Conservation (phyloP, 2,797 vertebrate species). For the Pristis pectinata region DNA sequence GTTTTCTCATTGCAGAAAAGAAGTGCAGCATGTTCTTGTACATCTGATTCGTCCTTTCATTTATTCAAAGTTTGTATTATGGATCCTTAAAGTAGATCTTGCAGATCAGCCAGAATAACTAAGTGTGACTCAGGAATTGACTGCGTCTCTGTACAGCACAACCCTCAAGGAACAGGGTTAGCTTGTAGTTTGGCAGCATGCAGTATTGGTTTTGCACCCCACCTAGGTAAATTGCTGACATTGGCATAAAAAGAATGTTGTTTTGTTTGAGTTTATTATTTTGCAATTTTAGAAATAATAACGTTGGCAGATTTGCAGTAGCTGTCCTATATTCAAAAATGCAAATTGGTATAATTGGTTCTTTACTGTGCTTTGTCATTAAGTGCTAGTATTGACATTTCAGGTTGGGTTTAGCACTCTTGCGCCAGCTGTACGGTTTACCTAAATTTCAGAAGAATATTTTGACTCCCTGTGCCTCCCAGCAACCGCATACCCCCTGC, state of each 20-base stretch:
- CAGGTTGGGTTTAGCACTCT: background rate
- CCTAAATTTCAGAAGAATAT: background rate
- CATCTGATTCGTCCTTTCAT: background rate
- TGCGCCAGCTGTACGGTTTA: background rate
- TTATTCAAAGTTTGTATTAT: background rate
- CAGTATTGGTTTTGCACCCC: background rate
- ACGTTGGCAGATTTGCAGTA: background rate
- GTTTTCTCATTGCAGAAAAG: background rate
- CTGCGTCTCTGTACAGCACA: background rate
- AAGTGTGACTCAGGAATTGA: background rate
- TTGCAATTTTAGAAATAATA: background rate
- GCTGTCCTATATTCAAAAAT: background rate
- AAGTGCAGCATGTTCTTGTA: background rate
- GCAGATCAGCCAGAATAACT: background rate
- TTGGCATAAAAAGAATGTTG: background rate
- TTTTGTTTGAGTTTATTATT: conserved; percentile 4
- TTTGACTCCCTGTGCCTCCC: background rate
- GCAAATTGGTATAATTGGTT: background rate
- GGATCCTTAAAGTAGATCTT: background rate
- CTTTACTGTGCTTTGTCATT: background rate
- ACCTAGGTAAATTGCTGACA: background rate
- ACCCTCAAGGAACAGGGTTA: background rate
- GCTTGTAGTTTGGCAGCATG: background rate
- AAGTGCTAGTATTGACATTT: background rate
- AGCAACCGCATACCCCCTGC: too few species aligned